A percentile compares a stretch with the other conserved stretches of the same genome.
phyloP scores from a whole-genome alignment of 2,797 vertebrate genomes.

The Neosilurus hyrtlii region DNA sequence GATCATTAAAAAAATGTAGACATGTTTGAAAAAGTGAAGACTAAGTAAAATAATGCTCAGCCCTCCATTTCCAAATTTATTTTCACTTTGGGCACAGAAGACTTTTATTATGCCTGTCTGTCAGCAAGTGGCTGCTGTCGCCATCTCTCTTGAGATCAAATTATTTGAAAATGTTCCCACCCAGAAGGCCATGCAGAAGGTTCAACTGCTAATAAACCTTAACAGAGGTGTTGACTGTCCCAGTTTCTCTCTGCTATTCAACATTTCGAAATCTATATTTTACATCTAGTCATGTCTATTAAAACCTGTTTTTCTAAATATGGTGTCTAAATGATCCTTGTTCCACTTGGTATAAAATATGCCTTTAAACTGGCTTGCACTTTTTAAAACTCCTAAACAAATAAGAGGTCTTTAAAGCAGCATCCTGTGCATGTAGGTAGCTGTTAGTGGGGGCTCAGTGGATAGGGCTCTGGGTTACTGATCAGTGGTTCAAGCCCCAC shows the following conservation, averaged over 20 bases:
- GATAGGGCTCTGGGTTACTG: too few species aligned
- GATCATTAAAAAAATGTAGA: neutral
- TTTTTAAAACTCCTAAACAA: neutral
- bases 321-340: neutral
- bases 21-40: neutral
- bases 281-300: neutral
- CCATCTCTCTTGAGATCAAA: slow-evolving; percentile 23
- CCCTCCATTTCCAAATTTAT: slow-evolving; percentile 21
- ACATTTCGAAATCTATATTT: neutral
- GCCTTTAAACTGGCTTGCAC: neutral
- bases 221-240: neutral
- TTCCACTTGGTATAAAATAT: neutral
- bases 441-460: too few species aligned
- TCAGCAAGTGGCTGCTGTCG: slow-evolving; percentile 14
- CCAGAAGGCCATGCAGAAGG: neutral
- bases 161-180: slow-evolving; percentile 3
- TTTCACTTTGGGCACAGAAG: slow-evolving; percentile 20
- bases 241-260: neutral
- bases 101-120: slow-evolving; percentile 13
- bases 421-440: neutral
- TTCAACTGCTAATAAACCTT: neutral
- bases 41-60: neutral
- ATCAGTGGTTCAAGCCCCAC: too few species aligned
- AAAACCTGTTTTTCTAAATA: neutral
- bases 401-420: neutral